Evolutionary conservation across 2,888 invertebrate genomes (phyloP).

Genomic region (Amiota communis): DNA sequence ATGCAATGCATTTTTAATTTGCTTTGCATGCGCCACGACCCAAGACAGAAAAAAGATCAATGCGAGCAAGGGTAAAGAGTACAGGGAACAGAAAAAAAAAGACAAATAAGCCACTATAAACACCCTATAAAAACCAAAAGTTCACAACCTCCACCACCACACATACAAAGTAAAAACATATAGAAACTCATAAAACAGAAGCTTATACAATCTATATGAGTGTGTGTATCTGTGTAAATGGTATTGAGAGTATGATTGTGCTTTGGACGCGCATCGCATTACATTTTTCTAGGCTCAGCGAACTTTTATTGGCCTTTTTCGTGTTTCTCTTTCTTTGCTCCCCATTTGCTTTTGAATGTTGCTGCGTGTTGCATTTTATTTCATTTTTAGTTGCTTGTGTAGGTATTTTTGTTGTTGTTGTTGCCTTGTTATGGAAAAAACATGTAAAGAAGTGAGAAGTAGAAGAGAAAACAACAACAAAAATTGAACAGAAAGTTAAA

Average conservation of each 20-base stretch:
- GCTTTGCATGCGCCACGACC: constrained; percentile 21
- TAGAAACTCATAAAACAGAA: not conserved
- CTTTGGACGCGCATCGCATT: constrained; percentile 17
- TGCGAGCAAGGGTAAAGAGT: not conserved
- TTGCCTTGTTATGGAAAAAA: not conserved
- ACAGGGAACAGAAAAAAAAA: not conserved
- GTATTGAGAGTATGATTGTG: not conserved
- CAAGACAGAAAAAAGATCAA: constrained; percentile 12
- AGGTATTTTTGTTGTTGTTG: not conserved
- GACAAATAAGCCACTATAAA: not conserved
- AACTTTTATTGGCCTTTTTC: constrained; percentile 22
- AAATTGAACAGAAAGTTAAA: not conserved
- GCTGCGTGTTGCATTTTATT: not conserved
- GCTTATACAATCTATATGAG: not conserved
- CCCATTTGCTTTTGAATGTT: not conserved
- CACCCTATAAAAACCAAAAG: constrained; percentile 19
- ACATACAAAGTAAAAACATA: not conserved
- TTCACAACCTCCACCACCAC: constrained; percentile 14
- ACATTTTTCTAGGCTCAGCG: constrained; percentile 20
- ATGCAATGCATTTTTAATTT: constrained; percentile 30
- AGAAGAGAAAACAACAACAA: not conserved
- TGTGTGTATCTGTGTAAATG: not conserved
- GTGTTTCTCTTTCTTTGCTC: not conserved
- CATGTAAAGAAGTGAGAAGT: constrained; percentile 3
- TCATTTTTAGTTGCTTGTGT: not conserved